Evolutionary conservation across 2,888 invertebrate species (phyloP).

Genomic region (Therioaphis trifolii): DNA sequence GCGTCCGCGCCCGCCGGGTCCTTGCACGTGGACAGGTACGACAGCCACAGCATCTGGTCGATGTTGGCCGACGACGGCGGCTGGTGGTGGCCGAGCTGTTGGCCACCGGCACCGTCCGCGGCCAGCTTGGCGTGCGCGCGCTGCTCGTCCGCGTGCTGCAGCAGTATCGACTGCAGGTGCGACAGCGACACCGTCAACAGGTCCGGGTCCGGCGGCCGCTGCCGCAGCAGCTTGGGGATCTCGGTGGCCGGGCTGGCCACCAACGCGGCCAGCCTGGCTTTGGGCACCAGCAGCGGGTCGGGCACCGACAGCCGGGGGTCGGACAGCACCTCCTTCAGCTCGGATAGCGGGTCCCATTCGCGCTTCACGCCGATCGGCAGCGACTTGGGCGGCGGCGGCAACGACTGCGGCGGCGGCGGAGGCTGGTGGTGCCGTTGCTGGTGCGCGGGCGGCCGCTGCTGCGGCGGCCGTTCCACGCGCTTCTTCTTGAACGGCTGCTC

Average conservation of each 20-base stretch:
- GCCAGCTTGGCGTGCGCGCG: too few relatives aligned
- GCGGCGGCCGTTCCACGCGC: conserved; percentile 12
- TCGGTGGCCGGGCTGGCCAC: conserved; percentile 80
- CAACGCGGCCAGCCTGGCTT: conserved; percentile 78
- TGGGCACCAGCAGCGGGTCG: conserved; percentile 84
- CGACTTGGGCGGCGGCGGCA: neutral
- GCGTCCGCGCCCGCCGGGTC: conserved; percentile 68
- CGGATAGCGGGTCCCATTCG: conserved; percentile 73
- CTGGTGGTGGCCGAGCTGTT: conserved; percentile 69
- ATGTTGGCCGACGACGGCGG: conserved; percentile 78
- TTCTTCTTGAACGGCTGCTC: conserved; percentile 26
- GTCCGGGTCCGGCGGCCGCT: conserved; percentile 71
- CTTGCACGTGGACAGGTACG: conserved; percentile 72
- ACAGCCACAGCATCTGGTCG: conserved; percentile 81
- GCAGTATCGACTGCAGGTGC: conserved; percentile 72
- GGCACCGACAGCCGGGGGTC: conserved; percentile 80
- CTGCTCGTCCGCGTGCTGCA: conserved; percentile 64
- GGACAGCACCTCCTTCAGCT: conserved; percentile 77
- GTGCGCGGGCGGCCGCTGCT: neutral
- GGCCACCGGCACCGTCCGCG: conserved; percentile 67
- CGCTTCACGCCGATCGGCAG: conserved; percentile 60
- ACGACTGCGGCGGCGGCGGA: neutral
- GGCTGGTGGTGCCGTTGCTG: neutral
- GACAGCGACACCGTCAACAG: conserved; percentile 81
- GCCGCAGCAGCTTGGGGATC: conserved; percentile 77